Conservation (phyloP, 1,140 invertebrate genomes). For the Drosophila dunni region DNA sequence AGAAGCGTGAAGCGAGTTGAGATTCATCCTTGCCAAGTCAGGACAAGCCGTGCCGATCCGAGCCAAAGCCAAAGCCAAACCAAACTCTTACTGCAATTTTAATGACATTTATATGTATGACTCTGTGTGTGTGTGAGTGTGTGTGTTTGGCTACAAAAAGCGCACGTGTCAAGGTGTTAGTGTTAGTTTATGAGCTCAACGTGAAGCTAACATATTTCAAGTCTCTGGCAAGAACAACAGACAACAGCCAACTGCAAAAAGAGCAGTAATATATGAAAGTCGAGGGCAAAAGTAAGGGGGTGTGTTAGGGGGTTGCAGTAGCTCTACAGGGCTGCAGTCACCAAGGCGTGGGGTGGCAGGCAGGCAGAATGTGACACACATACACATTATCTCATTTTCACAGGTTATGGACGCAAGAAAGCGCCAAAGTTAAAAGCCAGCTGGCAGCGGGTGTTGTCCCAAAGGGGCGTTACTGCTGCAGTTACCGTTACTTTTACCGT, state of each 20-base stretch:
- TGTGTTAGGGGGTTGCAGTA: too few relatives aligned
- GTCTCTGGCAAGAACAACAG: conserved; percentile 73
- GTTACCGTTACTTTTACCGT: conserved; percentile 13
- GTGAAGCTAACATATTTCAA: conserved; percentile 82
- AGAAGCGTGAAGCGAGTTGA: conserved; percentile 15
- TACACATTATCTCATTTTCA: conserved; percentile 83
- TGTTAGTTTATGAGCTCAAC: conserved; percentile 83
- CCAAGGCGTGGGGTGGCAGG: background rate
- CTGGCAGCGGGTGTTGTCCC: conserved; percentile 22
- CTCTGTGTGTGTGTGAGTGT: conserved; percentile 22
- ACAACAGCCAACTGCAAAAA: conserved; percentile 41
- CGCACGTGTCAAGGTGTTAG: conserved; percentile 81
- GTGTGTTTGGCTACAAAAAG: conserved; percentile 71
- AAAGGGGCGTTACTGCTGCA: conserved; percentile 43
- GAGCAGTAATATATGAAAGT: conserved; percentile 15
- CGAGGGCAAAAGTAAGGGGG: background rate
- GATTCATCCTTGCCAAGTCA: conserved; percentile 70
- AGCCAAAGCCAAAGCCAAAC: conserved; percentile 57
- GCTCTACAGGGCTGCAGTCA: background rate
- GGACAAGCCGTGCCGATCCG: conserved; percentile 46
- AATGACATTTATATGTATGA: conserved; percentile 69
- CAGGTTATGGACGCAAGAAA: conserved; percentile 74
- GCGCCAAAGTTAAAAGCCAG: conserved; percentile 77
- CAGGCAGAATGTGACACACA: conserved; percentile 75
- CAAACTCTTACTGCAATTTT: conserved; percentile 80